Evolutionary conservation across 2,888 invertebrate species (phyloP), one percentile per base, ranked within the genome.

Genomic region (Chorisops tibialis): DNA sequence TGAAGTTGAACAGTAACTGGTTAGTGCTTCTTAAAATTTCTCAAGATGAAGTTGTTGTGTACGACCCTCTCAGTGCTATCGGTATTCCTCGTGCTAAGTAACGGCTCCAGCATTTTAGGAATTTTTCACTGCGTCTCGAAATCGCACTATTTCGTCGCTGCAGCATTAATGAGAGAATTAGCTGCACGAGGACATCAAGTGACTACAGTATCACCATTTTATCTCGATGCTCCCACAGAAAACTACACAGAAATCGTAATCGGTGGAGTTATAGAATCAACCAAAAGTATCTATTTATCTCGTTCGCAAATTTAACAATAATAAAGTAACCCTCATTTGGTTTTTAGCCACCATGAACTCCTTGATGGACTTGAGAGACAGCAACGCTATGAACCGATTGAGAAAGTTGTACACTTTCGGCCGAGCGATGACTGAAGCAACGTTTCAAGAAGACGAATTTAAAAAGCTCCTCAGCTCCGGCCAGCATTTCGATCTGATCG

Each of bases 111-210:
- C 18, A 60, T 60, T 24, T 22, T 60, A n/a, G 50, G 59, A 39
- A 21, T 60, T 2, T 60, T 41, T 11, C 59, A 38, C 18, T 50
- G 49, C 3, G 18, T 38, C 3, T 70, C 72, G 4, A 72, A 72
- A 5, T 75, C 75, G 0, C 75, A 77, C 66, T 50, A 74, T 16
- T 66, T 74, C 50, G 69, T 75, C 30, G 74, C 74, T 35, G 70
- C 69, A 60, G 68, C 72, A 1, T 63, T 76, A 19, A 70, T 73
- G 54, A 69, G 70, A 22, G 66, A 70, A 0, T 62, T 77, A 24
- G 72, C 73, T 0, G 68, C 73, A 37, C 65, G 63, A 2, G 75
- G 76, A 3, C 76, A 77, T 59, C 68, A 76, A 18, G 69, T 76
- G 1, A 76, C 75, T 1, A 66, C 75, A 3, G 63, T 75, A 3